phyloP scores from a whole-genome alignment of 2,113 vertebrate genomes.

The Pelecanus crispus region DNA sequence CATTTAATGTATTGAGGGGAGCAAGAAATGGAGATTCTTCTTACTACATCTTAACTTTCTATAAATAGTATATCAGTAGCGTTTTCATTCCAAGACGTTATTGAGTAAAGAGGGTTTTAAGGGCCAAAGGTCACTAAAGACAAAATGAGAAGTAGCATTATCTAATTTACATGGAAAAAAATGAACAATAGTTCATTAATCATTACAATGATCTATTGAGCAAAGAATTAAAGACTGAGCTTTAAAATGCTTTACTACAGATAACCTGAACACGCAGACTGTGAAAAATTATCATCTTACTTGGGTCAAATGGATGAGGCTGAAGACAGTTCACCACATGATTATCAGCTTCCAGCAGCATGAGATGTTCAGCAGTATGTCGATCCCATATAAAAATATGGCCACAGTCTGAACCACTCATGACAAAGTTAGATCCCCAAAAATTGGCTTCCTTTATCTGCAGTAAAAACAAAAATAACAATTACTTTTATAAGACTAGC shows the following conservation, averaged over 20 bases:
- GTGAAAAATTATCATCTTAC: slow-evolving; percentile 69
- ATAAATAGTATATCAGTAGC: background rate
- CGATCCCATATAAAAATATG: slow-evolving; percentile 99
- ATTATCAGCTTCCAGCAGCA: slow-evolving; percentile 98
- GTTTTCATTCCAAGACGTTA: background rate
- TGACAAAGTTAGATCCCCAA: slow-evolving; percentile 97
- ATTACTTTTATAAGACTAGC: background rate
- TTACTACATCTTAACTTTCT: background rate
- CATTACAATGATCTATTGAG: background rate
- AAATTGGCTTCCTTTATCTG: slow-evolving; percentile 99
- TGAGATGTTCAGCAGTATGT: slow-evolving; percentile 92
- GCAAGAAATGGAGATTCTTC: background rate
- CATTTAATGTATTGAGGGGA: background rate
- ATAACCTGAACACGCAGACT: background rate
- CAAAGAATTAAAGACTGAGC: background rate
- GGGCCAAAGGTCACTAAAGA: background rate
- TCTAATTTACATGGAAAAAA: background rate
- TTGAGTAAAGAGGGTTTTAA: background rate
- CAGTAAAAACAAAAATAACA: background rate
- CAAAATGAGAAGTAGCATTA: background rate
- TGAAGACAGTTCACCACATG: slow-evolving; percentile 98
- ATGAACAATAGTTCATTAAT: background rate
- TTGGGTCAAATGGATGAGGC: slow-evolving; percentile 96
- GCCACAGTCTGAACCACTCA: slow-evolving; percentile 98
- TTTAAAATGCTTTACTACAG: background rate